These are phyloP conservation scores for Cliona cf. orientalis DNA, from an alignment of 37 sponge, comb jelly and placozoan genomes.

Conservation along the genomic window DNA sequence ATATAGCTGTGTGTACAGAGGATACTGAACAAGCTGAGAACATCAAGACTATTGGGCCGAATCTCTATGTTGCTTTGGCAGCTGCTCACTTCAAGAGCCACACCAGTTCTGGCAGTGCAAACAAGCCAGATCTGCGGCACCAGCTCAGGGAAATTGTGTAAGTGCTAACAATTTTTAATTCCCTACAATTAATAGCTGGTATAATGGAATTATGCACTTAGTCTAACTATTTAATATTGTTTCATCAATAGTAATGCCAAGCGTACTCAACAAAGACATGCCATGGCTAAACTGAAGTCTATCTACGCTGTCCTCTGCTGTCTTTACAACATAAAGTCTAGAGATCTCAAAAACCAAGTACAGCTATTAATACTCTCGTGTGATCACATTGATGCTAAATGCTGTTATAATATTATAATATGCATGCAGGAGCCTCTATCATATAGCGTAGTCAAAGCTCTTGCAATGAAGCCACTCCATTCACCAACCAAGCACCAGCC, in stretches of 20 bases:
- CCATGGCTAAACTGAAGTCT: conserved; percentile 46
- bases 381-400: neutral
- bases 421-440: conserved; percentile 29
- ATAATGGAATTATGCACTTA: too few relatives aligned
- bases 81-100: conserved; percentile 33
- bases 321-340: conserved; percentile 59
- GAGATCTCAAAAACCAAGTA: conserved; percentile 63
- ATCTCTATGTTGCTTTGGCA: conserved; percentile 24
- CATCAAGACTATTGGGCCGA: neutral
- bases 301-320: conserved; percentile 59
- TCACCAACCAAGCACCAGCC: neutral
- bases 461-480: conserved; percentile 17
- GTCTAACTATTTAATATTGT: too few relatives aligned
- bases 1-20: too few relatives aligned
- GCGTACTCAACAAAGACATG: neutral
- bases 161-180: neutral
- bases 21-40: neutral
- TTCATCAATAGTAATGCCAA: too few relatives aligned
- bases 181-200: neutral
- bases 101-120: neutral
- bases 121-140: neutral
- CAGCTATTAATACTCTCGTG: neutral
- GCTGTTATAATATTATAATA: neutral
- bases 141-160: neutral
- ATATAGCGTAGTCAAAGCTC: neutral